Base-by-base conservation (phyloP, 2,888 invertebrate genomes). In the Petrolisthes manimaculis region DNA sequence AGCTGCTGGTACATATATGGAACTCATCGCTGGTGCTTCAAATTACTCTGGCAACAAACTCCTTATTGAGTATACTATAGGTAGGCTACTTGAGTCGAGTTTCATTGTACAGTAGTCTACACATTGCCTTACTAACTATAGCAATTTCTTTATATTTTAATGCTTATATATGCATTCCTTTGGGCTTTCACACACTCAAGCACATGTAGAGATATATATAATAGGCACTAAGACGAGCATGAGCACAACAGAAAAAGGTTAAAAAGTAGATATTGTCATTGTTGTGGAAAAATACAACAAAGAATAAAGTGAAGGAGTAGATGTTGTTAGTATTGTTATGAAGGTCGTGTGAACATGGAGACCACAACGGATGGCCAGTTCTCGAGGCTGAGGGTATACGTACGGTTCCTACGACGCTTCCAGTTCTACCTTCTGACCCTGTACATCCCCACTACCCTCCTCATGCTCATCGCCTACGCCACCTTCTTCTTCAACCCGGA, bases 391-490 rank as follows among this genome's bases (percentile, higher is more conserved):
- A 21, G 61, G 14, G 82, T 90, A 5, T 51, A 79, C 1, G 71
- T 90, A 8, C 71, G 84, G 53, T 90, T 90, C 69, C 21, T 78
- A 2, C 56, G 90, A 14, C 83, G 90, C 5, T 89, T 78, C 79
- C 84, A 56, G 18, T 91, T 90, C 87, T 91, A 91, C 77, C 87
- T 91, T 8, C 88, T 91, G 91, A 95, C 95, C 4, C 94, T 95
- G 3, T 95, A 95, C n/a, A 95, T 91, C 83, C 93, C 92, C 84
- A 90, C 91, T 9, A 88, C 90, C 61, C 87, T 89, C 24, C 90
- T 91, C 5, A 91, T 89, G 80, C 83, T 89, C 89, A 90, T 89
- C 78, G 89, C 90, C 81, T 89, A 90, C 79, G 84, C 81, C 53
- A 80, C 90, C 1, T 86, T 90, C 83, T 90, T 86, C 87, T 89